Evolutionary conservation across 2,888 invertebrate genomes (phyloP).

Genomic region (Andricus curvator): DNA sequence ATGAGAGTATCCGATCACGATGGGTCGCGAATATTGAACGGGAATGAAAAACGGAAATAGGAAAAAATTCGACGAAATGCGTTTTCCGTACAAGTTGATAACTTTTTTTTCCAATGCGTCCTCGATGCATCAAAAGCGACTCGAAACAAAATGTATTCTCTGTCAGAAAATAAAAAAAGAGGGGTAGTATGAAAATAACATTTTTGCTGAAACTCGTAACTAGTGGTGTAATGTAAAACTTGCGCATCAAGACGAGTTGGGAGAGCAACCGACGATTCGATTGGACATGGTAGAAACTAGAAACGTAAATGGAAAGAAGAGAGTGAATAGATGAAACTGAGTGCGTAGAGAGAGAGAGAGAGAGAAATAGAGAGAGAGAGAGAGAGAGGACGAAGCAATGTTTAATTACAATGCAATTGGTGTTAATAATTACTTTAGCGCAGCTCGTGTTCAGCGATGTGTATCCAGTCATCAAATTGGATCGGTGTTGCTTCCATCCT

Average conservation of each 20-base stretch:
- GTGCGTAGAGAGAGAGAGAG: conserved; percentile 38
- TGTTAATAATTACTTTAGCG: conserved; percentile 71
- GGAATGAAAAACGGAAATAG: conserved; percentile 11
- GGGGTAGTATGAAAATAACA: not conserved
- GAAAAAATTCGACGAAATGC: conserved; percentile 11
- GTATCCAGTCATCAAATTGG: conserved; percentile 72
- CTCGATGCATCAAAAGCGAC: not conserved
- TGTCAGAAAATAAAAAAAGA: not conserved
- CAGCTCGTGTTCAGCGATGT: conserved; percentile 67
- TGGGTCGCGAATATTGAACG: conserved; percentile 2
- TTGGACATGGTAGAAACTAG: conserved; percentile 4
- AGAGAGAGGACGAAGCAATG: conserved; percentile 52
- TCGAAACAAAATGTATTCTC: not conserved
- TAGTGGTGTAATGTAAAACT: too few relatives aligned
- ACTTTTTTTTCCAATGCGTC: not conserved
- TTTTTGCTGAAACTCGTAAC: not conserved
- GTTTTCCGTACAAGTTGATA: conserved; percentile 16
- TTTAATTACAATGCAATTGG: conserved; percentile 71
- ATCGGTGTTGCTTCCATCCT: conserved; percentile 48
- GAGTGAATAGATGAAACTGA: conserved; percentile 27
- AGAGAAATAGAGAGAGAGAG: conserved; percentile 37
- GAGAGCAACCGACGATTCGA: conserved; percentile 14
- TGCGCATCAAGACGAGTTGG: not conserved
- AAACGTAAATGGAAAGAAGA: conserved; percentile 35
- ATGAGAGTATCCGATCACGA: conserved; percentile 24